Conservation (phyloP, 2,888 invertebrate genomes). For the Leptinotarsa peninsularis region DNA sequence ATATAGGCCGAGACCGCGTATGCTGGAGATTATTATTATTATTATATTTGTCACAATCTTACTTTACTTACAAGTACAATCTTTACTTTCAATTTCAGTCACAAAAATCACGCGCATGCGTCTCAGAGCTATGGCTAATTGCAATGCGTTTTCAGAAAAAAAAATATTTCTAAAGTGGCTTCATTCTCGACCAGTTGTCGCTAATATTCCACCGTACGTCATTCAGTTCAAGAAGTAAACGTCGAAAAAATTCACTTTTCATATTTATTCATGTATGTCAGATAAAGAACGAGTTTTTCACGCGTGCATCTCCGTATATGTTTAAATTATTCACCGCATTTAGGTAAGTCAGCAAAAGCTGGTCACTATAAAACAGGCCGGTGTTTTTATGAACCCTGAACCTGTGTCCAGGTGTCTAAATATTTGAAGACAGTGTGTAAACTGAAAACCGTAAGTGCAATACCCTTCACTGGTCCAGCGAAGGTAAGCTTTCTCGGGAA, state of each 20-base stretch:
- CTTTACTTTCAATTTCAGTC: not conserved
- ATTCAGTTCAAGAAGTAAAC: conserved; percentile 1
- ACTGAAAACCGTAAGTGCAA: conserved; percentile 43
- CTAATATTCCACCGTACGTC: conserved; percentile 7
- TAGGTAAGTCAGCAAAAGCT: conserved; percentile 33
- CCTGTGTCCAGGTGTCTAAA: conserved; percentile 41
- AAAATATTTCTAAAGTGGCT: not conserved
- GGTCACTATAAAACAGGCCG: conserved; percentile 18
- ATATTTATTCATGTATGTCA: conserved; percentile 14
- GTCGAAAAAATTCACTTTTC: conserved; percentile 8
- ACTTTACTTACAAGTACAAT: no score
- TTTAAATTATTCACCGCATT: conserved; percentile 26
- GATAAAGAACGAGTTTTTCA: conserved; percentile 19
- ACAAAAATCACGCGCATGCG: conserved; percentile 2
- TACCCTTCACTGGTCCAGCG: conserved; percentile 44
- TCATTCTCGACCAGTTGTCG: conserved; percentile 11
- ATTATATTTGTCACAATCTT: no score
- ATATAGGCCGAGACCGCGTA: no score
- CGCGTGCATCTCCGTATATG: conserved; percentile 15
- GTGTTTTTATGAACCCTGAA: conserved; percentile 28
- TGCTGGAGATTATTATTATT: no score
- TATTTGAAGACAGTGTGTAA: conserved; percentile 45
- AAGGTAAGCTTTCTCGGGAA: conserved; percentile 27
- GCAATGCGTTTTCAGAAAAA: no score
- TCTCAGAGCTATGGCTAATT: not conserved